Percentiles rank a stretch among this genome's conserved stretches.
Evolutionary conservation across 2,888 invertebrate genomes (phyloP).

Genomic region (Saturnia japonica): DNA sequence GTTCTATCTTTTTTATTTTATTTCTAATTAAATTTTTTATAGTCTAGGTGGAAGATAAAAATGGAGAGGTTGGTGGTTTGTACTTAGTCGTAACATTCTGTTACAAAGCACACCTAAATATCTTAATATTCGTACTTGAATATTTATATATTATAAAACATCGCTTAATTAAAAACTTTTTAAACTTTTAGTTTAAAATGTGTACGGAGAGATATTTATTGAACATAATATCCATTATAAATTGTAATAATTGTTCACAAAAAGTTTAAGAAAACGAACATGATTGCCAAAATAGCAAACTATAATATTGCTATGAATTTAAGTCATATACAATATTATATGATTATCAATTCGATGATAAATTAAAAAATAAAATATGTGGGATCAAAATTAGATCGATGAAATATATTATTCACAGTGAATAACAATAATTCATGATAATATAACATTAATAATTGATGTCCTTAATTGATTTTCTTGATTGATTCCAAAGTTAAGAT

Average conservation of each 20-base stretch:
- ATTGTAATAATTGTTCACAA: background rate
- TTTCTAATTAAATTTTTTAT: constrained; percentile 17
- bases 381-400: too few species aligned
- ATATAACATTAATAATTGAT: background rate
- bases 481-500: background rate
- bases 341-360: too few species aligned
- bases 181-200: background rate
- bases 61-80: background rate
- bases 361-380: too few species aligned
- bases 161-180: background rate
- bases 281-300: too few species aligned
- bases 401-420: too few species aligned
- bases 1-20: constrained; percentile 14
- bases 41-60: background rate
- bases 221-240: background rate
- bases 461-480: background rate
- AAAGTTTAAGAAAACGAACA: too few species aligned
- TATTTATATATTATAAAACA: background rate
- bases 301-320: too few species aligned
- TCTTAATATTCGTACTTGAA: background rate
- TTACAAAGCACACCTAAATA: background rate
- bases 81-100: background rate
- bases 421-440: too few species aligned
- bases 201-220: background rate
- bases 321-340: too few species aligned